Base-by-base conservation (phyloP, 2,113 vertebrate genomes). In the Stigmatopora nigra region DNA sequence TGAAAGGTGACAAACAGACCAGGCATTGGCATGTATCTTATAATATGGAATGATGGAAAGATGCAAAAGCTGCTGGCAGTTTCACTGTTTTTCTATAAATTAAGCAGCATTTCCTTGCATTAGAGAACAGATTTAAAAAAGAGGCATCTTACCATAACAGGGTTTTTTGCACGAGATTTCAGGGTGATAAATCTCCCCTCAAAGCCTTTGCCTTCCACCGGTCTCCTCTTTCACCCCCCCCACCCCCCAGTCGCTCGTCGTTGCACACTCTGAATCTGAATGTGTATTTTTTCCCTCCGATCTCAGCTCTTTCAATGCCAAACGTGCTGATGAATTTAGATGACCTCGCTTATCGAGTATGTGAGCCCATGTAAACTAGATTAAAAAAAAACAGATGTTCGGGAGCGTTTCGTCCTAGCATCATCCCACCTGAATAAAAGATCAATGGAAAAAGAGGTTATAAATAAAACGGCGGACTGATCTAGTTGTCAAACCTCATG, bases 401-500 rank as follows among this genome's bases (percentile, higher is more conserved):
- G 7, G 58, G n/a, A 38, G 59, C 71, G 65, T 63, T 59, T 65
- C 45, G 11, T n/a, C 11, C 60, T 45, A 64, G 72, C 53, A 56
- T 77, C 57, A 71, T 31, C 35, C 46, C 20, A 46, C 53, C 25
- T 51, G 36, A 53, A 25, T 56, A 56, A 8, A 64, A 44, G 62
- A 31, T 12, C 52, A 68, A 55, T 36, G 63, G 25, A 66, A 61
- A 68, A 65, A 25, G 52, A 25, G 2, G 22, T 7, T 41, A 0
- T 59, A 41, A 19, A 7, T 46, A 22, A 65, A 56, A 63, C 61
- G 44, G 45, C 0, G n/a, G 60, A 55, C 70, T 20, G 52, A n/a
- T 64, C 49, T 60, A 41, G 72, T 6, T 64, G 69, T 52, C 73
- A 70, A 72, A 68, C 68, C 76, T 52, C 53, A 45, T n/a, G 4